Evolutionary conservation across 2,797 vertebrate genomes (phyloP).

Genomic region (Peromyscus melanophrys): DNA sequence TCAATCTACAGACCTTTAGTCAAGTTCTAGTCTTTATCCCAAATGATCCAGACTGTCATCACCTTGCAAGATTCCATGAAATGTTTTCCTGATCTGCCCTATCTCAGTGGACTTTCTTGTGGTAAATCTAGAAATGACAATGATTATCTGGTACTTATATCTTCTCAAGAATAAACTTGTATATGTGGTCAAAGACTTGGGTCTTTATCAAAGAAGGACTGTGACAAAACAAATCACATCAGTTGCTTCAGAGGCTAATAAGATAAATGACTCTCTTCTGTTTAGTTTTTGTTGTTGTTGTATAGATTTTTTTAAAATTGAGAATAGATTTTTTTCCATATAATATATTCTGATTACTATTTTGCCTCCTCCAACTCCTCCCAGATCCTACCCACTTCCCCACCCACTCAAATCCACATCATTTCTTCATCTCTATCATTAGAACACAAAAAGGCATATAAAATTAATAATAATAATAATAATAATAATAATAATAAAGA

Average conservation of each 20-base stretch:
- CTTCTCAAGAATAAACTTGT: neutral
- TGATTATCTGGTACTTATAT: neutral
- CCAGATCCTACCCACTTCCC: neutral
- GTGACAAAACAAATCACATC: neutral
- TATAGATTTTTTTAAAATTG: neutral
- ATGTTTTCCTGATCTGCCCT: neutral
- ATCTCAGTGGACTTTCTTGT: neutral
- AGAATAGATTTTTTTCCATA: neutral
- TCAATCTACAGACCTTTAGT: neutral
- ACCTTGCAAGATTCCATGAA: neutral
- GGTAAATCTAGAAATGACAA: neutral
- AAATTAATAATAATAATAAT: neutral
- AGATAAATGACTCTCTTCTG: neutral
- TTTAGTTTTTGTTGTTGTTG: neutral
- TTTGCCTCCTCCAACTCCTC: neutral
- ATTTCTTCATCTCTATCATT: neutral
- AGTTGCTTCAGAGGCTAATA: neutral
- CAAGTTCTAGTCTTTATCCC: neutral
- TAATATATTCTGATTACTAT: neutral
- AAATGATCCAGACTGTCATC: neutral
- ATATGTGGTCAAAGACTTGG: neutral
- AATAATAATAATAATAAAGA: neutral
- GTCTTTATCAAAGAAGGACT: neutral
- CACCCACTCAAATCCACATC: neutral
- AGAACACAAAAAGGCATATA: neutral